Conservation (phyloP, 2,888 invertebrate genomes). For the Pandemis cinnamomeana region DNA sequence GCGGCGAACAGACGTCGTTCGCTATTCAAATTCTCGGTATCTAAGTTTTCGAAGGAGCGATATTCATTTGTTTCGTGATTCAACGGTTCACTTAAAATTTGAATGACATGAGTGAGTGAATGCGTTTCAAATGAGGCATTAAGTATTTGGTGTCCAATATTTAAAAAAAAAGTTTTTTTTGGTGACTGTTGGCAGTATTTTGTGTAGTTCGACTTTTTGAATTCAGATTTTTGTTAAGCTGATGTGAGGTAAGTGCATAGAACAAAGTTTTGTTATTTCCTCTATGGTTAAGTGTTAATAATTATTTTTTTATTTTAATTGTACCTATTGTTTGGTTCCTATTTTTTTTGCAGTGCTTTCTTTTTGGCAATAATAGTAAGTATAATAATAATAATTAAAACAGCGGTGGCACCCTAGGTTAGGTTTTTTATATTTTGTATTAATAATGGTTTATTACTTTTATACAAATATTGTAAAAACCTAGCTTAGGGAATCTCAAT, state of each 20-base stretch:
- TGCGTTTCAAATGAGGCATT: constrained; percentile 1
- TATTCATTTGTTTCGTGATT: constrained; percentile 9
- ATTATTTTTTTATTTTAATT: background rate
- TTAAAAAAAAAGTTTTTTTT: too few relatives aligned
- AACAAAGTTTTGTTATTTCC: background rate
- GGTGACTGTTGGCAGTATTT: background rate
- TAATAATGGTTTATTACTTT: too few relatives aligned
- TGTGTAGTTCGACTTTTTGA: background rate
- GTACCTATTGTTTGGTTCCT: too few relatives aligned
- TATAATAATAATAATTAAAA: too few relatives aligned
- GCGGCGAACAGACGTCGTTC: background rate
- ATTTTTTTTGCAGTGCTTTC: too few relatives aligned
- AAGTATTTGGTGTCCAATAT: background rate
- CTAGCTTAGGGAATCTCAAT: too few relatives aligned
- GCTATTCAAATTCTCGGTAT: background rate
- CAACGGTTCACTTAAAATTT: background rate
- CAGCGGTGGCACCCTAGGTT: too few relatives aligned
- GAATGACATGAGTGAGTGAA: constrained; percentile 5
- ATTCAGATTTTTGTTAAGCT: background rate
- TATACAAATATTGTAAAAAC: too few relatives aligned
- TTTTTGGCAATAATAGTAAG: too few relatives aligned
- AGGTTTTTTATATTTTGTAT: too few relatives aligned
- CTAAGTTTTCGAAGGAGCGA: constrained; percentile 16
- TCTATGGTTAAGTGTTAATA: background rate
- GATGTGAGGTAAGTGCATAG: background rate